Base-by-base conservation (phyloP, 2,888 invertebrate genomes). In the Oscheius sp. region DNA sequence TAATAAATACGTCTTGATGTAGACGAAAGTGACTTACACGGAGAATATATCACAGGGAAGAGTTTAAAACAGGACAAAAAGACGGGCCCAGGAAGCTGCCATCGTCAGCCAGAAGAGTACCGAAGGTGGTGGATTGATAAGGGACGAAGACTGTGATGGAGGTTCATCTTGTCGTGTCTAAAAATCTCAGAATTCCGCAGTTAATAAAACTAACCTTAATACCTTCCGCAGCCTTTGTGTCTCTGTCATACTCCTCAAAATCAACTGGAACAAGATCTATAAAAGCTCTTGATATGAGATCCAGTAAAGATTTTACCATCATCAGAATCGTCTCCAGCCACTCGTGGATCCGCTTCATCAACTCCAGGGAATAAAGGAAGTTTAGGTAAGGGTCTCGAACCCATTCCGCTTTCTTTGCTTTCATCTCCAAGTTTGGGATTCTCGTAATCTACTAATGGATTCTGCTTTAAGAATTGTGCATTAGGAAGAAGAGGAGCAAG, bases 381-480 rank as follows among this genome's bases (percentile, higher is more conserved):
- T 12, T 65, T 47, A 22, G 79, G 79, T 22, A 67, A 47, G 41
- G 79, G 78, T 28, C 68, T 68, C 5, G 75, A 59, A 49, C 75
- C 77, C 17, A 8, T 24, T 26, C 57, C 51, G n/a, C 44, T 33
- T 20, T 38, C 72, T 41, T 72, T 68, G 56, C 73, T 73, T 0
- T 71, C 76, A 38, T 33, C 64, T 20, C 38, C 62, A 6, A 73
- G 69, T 44, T 73, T 73, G 28, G 75, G 75, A n/a, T 70, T 67
- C 38, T 78, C 78, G 54, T 81, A 80, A 63, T 82, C 82, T 24
- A 82, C 74, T 22, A 82, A 67, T 20, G 82, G 82, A 44, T 82
- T 82, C 50, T 76, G 75, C 67, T 78, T 77, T 26, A 82, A 65
- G 51, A 82, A 75, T 24, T 69, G 72, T 56, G 82, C 73, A 9